Base-by-base conservation (phyloP, 2,888 invertebrate genomes). In the Nesidiocoris tenuis region DNA sequence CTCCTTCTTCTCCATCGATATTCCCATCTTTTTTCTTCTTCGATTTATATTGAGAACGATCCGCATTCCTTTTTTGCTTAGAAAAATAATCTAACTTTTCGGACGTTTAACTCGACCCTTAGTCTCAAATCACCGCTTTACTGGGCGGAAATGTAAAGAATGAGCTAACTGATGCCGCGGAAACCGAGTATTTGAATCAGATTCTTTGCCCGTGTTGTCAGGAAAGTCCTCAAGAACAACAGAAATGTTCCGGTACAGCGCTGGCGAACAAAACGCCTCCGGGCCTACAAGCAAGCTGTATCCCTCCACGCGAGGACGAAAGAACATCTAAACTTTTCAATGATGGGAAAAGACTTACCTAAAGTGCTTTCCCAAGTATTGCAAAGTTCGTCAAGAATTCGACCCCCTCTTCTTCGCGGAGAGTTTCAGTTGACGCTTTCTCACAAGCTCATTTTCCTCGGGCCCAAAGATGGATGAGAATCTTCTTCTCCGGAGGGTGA, bases 291-390 rank as follows among this genome's bases (percentile, higher is more conserved):
- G 39, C 39, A 12, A 12, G 39, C 12, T 39, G 39, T 7, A 39
- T n/a, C 39, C 39, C 39, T 39, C 12, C 3, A 39, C 39, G 39
- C 39, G 39, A 39, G 5, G 39, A 39, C 39, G 39, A 39, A 12
- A 39, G 39, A 67, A 67, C 67, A 67, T 67, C 67, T 16, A 54
- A 67, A 67, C 67, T 67, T 67, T 67, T 56, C 67, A 54, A 19
- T 55, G 67, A 67, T 56, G 67, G 56, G 55, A 55, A 56, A 67
- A 16, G 67, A 55, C 67, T 67, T 67, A 67, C 67, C 67, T 67
- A 19, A 67, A 67, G 67, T 67, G 67, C 67, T 67, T 67, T 22
- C 55, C 55, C 55, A 67, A 67, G 67, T 67, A 67, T 67, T 67
- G 56, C 55, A 17, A 67, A 67, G 56, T 56, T 67, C 67, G 9